Percentiles rank a stretch among this genome's conserved stretches.
These are phyloP conservation scores for Limnodromus scolopaceus DNA, from an alignment of 2,797 vertebrate species.

Conservation along the genomic window DNA sequence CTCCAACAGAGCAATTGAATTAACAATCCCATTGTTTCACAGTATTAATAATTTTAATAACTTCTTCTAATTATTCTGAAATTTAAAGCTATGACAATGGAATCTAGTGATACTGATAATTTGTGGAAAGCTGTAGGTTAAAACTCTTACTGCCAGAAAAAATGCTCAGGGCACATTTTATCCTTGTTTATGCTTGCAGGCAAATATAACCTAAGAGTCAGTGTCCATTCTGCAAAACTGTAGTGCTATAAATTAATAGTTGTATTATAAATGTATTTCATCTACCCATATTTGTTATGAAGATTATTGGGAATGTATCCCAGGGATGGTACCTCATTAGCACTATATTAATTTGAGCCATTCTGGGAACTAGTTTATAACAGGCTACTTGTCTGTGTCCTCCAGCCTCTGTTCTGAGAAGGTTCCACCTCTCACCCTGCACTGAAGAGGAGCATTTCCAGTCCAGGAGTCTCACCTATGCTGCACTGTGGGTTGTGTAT, in stretches of 20 bases:
- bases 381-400: background rate
- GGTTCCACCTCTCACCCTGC: fast-evolving
- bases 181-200: background rate
- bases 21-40: background rate
- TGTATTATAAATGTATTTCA: background rate
- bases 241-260: background rate
- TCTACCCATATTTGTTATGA: background rate
- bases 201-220: background rate
- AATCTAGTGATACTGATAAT: background rate
- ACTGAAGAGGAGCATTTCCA: background rate
- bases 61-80: background rate
- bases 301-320: background rate
- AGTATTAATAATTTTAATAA: background rate
- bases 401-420: background rate
- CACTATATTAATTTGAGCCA: background rate
- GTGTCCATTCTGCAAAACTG: background rate
- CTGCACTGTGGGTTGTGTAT: background rate
- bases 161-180: background rate
- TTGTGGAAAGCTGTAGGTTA: background rate
- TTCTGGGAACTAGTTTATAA: background rate
- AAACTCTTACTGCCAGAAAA: background rate
- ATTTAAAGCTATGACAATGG: background rate
- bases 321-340: background rate
- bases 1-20: background rate
- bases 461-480: background rate